Evolutionary conservation across 1,140 invertebrate genomes (phyloP), one percentile per base, ranked within the genome.

Genomic region (Augochlora pura): DNA sequence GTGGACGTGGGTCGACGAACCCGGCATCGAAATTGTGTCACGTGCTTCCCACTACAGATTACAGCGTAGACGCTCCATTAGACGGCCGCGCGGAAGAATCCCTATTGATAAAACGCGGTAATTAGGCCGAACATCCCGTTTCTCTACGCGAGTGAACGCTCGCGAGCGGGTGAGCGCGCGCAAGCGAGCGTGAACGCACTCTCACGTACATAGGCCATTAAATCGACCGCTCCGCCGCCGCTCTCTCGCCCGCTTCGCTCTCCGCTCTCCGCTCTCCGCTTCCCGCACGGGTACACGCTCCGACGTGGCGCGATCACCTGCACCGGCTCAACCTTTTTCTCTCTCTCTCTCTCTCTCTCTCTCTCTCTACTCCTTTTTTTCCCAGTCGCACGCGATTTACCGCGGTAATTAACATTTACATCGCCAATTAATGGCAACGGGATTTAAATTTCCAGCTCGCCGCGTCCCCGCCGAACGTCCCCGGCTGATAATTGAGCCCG

Each of bases 11-110:
- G 81, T 83, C 81, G 81, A 75, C 81, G 81, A 83, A 83, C 81
- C 67, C 77, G 21, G 72, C 70, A 54, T 80, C 77, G 81, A 83
- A 83, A 83, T 80, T 60, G 81, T 83, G 77, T 83, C 79, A 83
- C 77, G 71, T 68, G 81, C 74, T 81, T 80, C 78, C 78, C 65
- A 68, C 78, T 80, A 80, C 70, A 69, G 78, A 80, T 80, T 75
- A 68, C 39, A 69, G 72, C 78, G 72, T 80, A 80, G 78, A 80
- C 78, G 62, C 71, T 62, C 72, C 72, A 80, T 80, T 80, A 80
- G 78, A 75, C 78, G 78, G 54, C 27, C 38, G 72, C 46, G 46
- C 78, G 78, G 72, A 76, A 63, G 69, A 82, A 82, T 80, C 77
- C 77, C 81, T 82, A 75, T 80, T 72, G 71, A 69, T 63, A 75